Base-by-base conservation (phyloP, 2,797 vertebrate genomes). In the Amblyopsis hoosieri region DNA sequence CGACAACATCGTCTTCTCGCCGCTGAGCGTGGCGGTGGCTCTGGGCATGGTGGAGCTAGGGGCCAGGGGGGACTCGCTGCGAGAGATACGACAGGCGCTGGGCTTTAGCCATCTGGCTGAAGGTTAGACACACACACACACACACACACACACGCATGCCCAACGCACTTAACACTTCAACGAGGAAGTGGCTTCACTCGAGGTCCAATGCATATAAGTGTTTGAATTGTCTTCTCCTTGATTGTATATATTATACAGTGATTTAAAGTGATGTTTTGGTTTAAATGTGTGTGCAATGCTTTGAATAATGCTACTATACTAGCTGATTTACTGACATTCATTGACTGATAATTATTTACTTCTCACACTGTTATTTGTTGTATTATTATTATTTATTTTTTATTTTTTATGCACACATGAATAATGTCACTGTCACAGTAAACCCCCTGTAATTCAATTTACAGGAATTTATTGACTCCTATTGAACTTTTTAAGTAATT, bases 1-100 rank as follows among this genome's bases (percentile, higher is more conserved):
- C 80, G 96, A 97, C 67, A 99, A 99, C 80, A 97, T 99, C 57
- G 87, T 99, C 48, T 98, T 98, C 83, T 99, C 96, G 65, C 97
- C 98, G 0, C 70, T 99, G 78, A 97, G 96, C 19, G 90, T 98
- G 55, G 89, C 94, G 1, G 83, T 97, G 57, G 94, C 95, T 9
- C 90, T 98, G 84, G 96, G 97, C 49, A 96, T 98, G 94, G 92
- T 98, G 88, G 95, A 98, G 84, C 92, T 99, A 48, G 98, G 96
- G 37, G 94, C 97, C 62, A 90, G 92, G 8, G 97, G 96, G 2
- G 88, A 92, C 19, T 96, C 96, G 2, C 80, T 95, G 80, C 94
- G 95, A 66, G 94, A 99, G 91, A 97, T 99, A 64, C 90, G 93
- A 54, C 95, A 94, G 76, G 87, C 93, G 3, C 80, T 98, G 78